These are phyloP conservation scores for Heterotis niloticus DNA, from an alignment of 2,113 vertebrate genomes.

Conservation along the genomic window DNA sequence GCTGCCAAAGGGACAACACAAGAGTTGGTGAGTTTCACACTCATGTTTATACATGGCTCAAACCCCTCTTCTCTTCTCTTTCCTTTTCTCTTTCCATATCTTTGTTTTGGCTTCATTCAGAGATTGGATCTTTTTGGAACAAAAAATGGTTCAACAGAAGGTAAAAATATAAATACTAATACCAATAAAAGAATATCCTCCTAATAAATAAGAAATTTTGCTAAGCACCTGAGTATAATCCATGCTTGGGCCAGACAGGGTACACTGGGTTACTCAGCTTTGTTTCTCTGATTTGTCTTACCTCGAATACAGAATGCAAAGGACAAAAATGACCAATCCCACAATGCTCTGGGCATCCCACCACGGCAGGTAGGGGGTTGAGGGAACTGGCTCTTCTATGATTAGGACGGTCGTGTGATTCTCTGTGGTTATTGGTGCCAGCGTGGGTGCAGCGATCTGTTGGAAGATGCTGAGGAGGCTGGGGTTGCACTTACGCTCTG, in stretches of 20 bases:
- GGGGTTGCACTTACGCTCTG: constrained; percentile 84
- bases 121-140: neutral
- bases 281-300: constrained; percentile 44
- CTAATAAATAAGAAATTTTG: too few relatives aligned
- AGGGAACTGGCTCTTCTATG: constrained; percentile 51
- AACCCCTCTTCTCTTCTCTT: too few relatives aligned
- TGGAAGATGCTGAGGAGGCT: constrained; percentile 78
- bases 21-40: neutral
- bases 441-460: constrained; percentile 62
- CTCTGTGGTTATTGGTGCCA: constrained; percentile 46
- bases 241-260: neutral
- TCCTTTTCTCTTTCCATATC: neutral
- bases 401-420: constrained; percentile 69
- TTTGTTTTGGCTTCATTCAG: neutral
- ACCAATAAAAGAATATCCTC: too few relatives aligned
- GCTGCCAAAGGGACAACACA: constrained; percentile 55
- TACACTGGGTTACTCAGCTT: neutral
- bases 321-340: constrained; percentile 75
- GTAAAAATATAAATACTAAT: too few relatives aligned
- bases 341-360: constrained; percentile 77
- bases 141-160: too few relatives aligned
- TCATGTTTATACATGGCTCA: neutral
- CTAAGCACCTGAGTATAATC: too few relatives aligned
- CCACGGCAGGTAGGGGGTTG: constrained; percentile 69
- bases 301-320: constrained; percentile 92